These are phyloP conservation scores for Emydura subglobosa DNA, from an alignment of 2,113 vertebrate species.

Conservation along the genomic window DNA sequence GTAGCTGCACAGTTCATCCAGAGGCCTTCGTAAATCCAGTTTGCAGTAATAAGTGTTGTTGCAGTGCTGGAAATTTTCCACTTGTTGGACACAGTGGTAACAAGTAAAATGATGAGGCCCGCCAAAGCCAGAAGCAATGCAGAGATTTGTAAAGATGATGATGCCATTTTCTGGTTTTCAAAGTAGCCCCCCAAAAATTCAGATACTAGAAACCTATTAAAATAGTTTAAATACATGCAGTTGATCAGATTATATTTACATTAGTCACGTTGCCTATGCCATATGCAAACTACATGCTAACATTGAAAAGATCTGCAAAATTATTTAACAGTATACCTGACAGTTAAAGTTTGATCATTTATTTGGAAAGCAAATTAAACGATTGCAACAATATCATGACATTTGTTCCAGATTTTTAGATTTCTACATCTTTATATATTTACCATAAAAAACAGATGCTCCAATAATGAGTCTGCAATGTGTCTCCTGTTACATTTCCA, in stretches of 20 bases:
- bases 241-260: background rate
- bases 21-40: conserved; percentile 84
- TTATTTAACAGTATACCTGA: background rate
- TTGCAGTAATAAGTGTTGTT: conserved; percentile 64
- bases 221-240: background rate
- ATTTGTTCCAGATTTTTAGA: background rate
- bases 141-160: conserved; percentile 73
- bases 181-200: background rate
- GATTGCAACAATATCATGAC: background rate
- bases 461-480: background rate
- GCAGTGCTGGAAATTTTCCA: conserved; percentile 78
- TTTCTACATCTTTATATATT: background rate
- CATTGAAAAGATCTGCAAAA: background rate
- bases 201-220: conserved; percentile 26
- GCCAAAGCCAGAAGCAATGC: conserved; percentile 79
- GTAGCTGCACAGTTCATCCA: conserved; percentile 85
- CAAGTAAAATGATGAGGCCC: conserved; percentile 79
- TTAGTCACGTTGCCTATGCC: background rate
- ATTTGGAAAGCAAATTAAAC: background rate
- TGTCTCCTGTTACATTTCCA: background rate
- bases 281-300: background rate
- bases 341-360: background rate
- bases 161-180: conserved; percentile 65
- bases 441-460: background rate
- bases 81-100: conserved; percentile 78